A percentile compares a stretch with the other conserved stretches of the same genome.
Evolutionary conservation across 2,113 vertebrate genomes (phyloP).

Genomic region (Trogon melanurus): DNA sequence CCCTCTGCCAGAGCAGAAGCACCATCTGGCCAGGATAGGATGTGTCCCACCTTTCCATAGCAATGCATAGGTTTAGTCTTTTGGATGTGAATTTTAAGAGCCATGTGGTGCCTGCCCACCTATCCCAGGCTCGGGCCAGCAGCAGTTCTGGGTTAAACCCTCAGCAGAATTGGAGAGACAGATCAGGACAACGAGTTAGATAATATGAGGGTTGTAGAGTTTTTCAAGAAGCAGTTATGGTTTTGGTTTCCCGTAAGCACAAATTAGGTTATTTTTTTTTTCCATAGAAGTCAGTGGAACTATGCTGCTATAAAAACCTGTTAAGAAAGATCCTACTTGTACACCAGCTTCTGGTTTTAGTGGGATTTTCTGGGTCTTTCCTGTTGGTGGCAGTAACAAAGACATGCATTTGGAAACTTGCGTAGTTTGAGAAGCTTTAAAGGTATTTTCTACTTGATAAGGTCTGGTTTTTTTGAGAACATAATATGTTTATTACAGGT

Average conservation of each 20-base stretch:
- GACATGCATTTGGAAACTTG: neutral
- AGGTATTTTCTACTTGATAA: neutral
- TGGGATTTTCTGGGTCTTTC: neutral
- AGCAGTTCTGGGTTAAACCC: neutral
- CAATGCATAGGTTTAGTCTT: neutral
- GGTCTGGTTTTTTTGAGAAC: neutral
- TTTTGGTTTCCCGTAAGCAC: neutral
- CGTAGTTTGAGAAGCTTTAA: neutral
- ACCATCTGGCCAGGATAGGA: neutral
- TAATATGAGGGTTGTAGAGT: neutral
- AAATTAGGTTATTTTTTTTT: neutral
- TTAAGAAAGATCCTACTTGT: neutral
- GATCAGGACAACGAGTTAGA: neutral
- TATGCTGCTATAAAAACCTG: neutral
- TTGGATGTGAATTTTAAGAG: neutral
- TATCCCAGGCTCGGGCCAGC: neutral
- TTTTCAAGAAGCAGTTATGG: neutral
- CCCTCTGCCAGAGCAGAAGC: neutral
- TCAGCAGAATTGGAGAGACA: neutral
- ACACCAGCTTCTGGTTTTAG: neutral
- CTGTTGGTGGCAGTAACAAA: neutral
- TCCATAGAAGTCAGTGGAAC: neutral
- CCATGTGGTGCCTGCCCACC: neutral
- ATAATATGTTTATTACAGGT: conserved; percentile 5
- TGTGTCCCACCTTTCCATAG: neutral